Percentiles rank a stretch among this genome's conserved stretches.
Conservation (phyloP, 2,888 invertebrate genomes). For the Automeris io region DNA sequence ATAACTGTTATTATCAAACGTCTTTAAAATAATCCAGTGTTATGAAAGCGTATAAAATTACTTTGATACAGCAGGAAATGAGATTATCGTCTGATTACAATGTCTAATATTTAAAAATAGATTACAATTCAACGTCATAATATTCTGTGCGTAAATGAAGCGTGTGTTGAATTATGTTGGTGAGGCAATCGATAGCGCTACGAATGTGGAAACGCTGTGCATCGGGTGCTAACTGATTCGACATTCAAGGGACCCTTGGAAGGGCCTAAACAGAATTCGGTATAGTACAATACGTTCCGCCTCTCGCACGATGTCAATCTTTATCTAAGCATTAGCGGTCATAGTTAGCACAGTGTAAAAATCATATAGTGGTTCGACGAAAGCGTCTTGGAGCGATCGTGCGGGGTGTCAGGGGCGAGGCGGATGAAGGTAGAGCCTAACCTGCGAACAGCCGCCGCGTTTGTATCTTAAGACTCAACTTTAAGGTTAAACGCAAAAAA, state of each 20-base stretch:
- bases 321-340: conserved; percentile 1
- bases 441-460: no score
- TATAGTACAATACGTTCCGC: not conserved
- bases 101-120: not conserved
- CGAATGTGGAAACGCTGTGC: not conserved
- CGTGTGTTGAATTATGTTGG: not conserved
- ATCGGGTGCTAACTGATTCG: conserved; percentile 3
- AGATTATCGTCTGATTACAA: not conserved
- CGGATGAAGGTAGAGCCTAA: no score
- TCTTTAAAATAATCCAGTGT: not conserved
- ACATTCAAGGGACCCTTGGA: conserved; percentile 6
- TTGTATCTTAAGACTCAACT: no score
- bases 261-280: not conserved
- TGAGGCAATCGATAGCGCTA: not conserved
- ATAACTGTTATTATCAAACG: no score
- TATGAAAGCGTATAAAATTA: not conserved
- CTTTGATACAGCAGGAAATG: not conserved
- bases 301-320: not conserved
- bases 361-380: no score
- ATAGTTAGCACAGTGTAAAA: no score
- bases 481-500: no score
- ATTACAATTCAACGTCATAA: not conserved
- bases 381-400: no score
- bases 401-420: no score
- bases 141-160: not conserved